Percentiles rank a stretch among this genome's conserved stretches.
These are phyloP conservation scores for Caenorhabditis tropicalis DNA, from an alignment of 1,140 invertebrate species.

Conservation along the genomic window DNA sequence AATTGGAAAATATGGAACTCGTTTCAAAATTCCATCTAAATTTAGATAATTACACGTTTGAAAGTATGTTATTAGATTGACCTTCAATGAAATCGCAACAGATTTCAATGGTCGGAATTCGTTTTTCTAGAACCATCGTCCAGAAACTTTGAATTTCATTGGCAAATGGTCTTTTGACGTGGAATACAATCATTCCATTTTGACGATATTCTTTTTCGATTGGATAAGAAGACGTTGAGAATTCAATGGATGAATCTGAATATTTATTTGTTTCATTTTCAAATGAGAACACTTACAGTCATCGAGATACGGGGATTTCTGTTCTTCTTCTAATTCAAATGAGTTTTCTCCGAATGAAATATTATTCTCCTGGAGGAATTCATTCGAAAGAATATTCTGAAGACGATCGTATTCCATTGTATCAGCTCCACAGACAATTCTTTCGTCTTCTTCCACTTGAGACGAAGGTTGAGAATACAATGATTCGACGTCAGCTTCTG, in stretches of 20 bases:
- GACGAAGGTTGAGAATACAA: too few relatives aligned
- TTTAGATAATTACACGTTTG: not conserved
- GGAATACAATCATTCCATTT: not conserved
- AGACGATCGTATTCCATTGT: not conserved
- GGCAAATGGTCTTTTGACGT: not conserved
- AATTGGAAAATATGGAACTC: not conserved
- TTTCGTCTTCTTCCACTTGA: not conserved
- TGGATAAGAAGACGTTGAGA: not conserved
- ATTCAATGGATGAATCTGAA: too few relatives aligned
- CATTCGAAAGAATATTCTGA: not conserved
- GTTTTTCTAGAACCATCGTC: not conserved
- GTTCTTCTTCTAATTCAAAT: too few relatives aligned
- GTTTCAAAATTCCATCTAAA: not conserved
- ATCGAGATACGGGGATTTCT: too few relatives aligned
- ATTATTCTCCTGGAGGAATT: too few relatives aligned
- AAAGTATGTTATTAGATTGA: not conserved
- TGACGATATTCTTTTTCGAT: not conserved
- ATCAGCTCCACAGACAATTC: not conserved
- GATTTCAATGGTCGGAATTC: not conserved
- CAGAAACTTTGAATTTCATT: not conserved
- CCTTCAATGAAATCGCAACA: not conserved
- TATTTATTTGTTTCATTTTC: too few relatives aligned
- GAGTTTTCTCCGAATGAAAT: too few relatives aligned
- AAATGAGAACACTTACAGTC: too few relatives aligned
- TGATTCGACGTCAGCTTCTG: too few relatives aligned